Evolutionary conservation across 1,140 invertebrate genomes (phyloP), one percentile per base, ranked within the genome.

Genomic region (Dolichoris vasculosae): DNA sequence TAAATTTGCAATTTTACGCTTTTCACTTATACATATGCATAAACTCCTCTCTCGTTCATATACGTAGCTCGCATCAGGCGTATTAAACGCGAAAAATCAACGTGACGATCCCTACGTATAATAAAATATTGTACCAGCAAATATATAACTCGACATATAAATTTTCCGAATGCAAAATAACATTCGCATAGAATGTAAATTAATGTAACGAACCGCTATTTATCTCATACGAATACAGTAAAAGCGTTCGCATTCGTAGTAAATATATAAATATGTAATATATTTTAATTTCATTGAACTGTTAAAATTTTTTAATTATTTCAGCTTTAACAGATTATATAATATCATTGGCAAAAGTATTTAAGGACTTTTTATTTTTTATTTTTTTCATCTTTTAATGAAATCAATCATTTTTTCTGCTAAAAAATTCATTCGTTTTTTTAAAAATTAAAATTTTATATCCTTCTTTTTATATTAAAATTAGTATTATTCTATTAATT

Each of bases 1-100:
- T 76, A 76, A 76, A 76, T 76, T 76, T 76, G 73, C 73, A 76
- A 76, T 76, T 76, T 76, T 43, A 38, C 77, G 51, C 51, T 11
- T 63, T 30, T 63, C 55, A 40, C 30, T 26, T 43, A 35, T 40
- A 35, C 77, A 26, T 35, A 35, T 26, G 55, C 35, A 43, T 79
- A 79, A 67, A 80, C 40, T 46, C 32, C 35, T 48, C 4, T 8
- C 17, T 1, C 0, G 38, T 30, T 80, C 23, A 75, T 23, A 46
- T 64, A 32, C 26, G n/a, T n/a, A n/a, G n/a, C 38, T n/a, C 73
- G 30, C 26, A 76, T 76, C 73, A 0, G 1, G 78, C 20, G 51
- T 23, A 40, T 78, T 40, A 8, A 78, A 48, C 35, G 48, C 30
- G 32, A n/a, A 63, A 78, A 78, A 78, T 78, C 76, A 78, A 59